phyloP scores from a whole-genome alignment of 2,113 vertebrate species.

The Neolamprologus toae region DNA sequence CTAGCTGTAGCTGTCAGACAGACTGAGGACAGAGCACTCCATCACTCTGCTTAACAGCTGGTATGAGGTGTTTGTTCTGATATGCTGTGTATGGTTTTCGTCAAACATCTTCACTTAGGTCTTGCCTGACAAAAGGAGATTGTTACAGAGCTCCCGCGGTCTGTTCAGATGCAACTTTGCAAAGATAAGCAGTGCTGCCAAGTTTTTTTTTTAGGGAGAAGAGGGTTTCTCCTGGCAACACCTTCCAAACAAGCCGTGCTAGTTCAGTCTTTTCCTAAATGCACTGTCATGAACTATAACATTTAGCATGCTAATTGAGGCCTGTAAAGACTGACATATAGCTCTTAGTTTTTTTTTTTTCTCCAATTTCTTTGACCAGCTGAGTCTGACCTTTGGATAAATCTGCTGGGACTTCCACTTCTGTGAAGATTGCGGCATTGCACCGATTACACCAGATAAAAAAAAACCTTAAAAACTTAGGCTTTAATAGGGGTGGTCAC shows the following conservation, averaged over 20 bases:
- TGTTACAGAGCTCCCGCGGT: not conserved
- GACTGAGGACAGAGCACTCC: not conserved
- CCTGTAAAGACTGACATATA: not conserved
- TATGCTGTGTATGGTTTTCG: not conserved
- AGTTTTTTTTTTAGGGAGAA: not conserved
- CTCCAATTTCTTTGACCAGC: not conserved
- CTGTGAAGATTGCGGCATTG: not conserved
- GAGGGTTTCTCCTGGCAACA: not conserved
- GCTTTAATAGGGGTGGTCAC: not conserved
- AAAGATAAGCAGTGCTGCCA: not conserved
- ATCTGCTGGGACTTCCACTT: not conserved
- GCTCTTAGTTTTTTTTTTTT: fast-evolving
- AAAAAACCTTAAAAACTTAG: not conserved
- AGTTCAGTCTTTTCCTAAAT: not conserved
- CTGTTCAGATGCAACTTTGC: not conserved
- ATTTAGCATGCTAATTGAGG: not conserved
- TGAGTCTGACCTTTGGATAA: not conserved
- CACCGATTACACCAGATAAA: not conserved
- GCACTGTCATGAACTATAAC: not conserved
- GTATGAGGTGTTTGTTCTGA: not conserved
- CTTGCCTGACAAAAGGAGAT: not conserved
- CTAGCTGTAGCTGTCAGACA: not conserved
- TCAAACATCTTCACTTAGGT: not conserved
- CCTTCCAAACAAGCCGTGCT: not conserved
- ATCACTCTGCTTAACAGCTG: not conserved